phyloP scores from a whole-genome alignment of 1,140 invertebrate species.

The Ruditapes philippinarum region DNA sequence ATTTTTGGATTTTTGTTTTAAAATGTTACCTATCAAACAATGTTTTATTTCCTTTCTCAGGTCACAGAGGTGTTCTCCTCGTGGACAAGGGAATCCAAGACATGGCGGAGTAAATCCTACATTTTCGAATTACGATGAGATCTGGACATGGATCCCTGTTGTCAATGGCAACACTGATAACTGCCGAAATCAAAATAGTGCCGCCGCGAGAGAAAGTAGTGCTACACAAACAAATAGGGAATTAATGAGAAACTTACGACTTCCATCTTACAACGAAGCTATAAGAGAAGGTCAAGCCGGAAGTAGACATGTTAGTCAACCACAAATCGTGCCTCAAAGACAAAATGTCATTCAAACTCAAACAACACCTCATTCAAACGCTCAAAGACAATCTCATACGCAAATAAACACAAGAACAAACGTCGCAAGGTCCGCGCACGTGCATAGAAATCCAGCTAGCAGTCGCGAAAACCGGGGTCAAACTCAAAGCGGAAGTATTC shows the following conservation, averaged over 20 bases:
- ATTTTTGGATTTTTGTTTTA: no score
- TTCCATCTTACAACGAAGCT: conserved; percentile 59
- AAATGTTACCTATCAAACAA: no score
- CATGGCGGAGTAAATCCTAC: conserved; percentile 64
- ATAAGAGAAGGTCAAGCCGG: background rate
- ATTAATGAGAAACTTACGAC: background rate
- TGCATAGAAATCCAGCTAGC: background rate
- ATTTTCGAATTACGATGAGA: conserved; percentile 62
- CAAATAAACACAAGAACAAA: background rate
- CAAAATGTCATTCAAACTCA: background rate
- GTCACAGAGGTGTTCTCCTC: background rate
- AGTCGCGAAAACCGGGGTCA: background rate
- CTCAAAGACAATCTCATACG: background rate
- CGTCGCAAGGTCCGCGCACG: background rate
- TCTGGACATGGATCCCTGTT: conserved; percentile 67
- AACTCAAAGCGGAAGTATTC: background rate
- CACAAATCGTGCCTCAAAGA: background rate
- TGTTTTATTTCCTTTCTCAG: no score
- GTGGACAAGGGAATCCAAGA: conserved; percentile 16
- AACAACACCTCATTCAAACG: background rate
- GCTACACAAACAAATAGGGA: background rate
- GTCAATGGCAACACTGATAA: conserved; percentile 44
- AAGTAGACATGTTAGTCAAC: background rate
- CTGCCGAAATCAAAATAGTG: conserved; percentile 36
- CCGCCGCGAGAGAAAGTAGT: background rate